Evolutionary conservation across 1,140 invertebrate species (phyloP).

Genomic region (Varroa destructor): DNA sequence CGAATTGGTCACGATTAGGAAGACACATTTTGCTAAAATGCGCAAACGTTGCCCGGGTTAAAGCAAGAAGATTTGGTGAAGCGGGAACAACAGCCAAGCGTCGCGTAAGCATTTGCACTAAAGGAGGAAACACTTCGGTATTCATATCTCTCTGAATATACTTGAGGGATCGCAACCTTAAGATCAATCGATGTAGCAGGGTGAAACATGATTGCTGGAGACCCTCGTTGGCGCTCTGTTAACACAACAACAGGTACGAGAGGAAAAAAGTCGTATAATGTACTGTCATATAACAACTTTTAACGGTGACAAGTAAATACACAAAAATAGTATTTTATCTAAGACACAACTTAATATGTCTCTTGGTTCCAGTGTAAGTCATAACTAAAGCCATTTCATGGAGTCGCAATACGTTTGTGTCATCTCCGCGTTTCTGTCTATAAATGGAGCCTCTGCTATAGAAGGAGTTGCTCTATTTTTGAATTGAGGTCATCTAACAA

Average conservation of each 20-base stretch:
- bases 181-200: neutral
- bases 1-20: neutral
- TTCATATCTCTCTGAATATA: constrained; percentile 10
- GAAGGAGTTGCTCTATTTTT: no score
- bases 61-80: neutral
- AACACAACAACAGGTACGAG: neutral
- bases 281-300: no score
- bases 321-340: no score
- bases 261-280: neutral
- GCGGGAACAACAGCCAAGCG: neutral
- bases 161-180: neutral
- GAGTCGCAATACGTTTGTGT: no score
- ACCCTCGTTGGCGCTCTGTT: constrained; percentile 12
- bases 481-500: no score
- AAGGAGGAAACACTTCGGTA: constrained; percentile 14
- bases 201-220: constrained; percentile 10
- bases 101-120: constrained; percentile 15
- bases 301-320: no score
- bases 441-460: no score
- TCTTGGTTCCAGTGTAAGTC: no score
- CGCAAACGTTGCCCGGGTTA: neutral
- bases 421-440: no score
- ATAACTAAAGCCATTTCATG: no score
- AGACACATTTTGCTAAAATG: neutral
- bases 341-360: no score